Percentiles rank a stretch among this genome's conserved stretches.
These are phyloP conservation scores for Eospalax fontanierii DNA, from an alignment of 2,797 vertebrate species.

Conservation along the genomic window DNA sequence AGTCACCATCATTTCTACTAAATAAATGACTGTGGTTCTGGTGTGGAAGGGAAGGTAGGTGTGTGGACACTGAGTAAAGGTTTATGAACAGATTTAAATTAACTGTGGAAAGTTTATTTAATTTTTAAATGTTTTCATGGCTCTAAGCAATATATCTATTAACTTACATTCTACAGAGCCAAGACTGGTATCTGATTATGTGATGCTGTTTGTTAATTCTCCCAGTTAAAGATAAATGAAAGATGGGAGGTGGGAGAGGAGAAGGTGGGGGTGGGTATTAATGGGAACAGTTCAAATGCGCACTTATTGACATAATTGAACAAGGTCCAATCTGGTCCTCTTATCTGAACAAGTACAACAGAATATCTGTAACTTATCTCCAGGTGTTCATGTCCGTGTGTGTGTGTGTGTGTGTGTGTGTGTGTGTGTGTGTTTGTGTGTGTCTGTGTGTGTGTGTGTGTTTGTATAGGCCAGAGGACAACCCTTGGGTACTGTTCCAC, in stretches of 20 bases:
- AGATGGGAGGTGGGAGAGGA: neutral
- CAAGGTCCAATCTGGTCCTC: neutral
- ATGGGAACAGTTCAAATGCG: neutral
- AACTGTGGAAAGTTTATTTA: constrained; percentile 47
- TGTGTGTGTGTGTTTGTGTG: no score
- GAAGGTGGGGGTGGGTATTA: accelerated
- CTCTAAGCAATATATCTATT: neutral
- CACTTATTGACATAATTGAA: neutral
- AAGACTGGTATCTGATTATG: constrained; percentile 8
- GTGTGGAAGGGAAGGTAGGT: neutral
- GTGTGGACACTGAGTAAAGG: neutral
- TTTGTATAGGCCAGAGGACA: neutral
- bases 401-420: neutral
- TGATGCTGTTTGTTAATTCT: neutral
- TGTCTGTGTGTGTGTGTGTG: no score
- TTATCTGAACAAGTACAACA: neutral
- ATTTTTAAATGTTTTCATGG: constrained; percentile 59
- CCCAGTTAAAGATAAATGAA: constrained; percentile 38
- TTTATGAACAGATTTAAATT: constrained; percentile 50
- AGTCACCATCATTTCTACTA: neutral
- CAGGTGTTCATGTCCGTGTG: no score
- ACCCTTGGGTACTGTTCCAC: no score
- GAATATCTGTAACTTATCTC: neutral
- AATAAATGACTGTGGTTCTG: constrained; percentile 23
- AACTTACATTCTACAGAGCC: neutral